Evolutionary conservation across 1,140 invertebrate genomes (phyloP).

Genomic region (Aphaenogaster ashmeadi): DNA sequence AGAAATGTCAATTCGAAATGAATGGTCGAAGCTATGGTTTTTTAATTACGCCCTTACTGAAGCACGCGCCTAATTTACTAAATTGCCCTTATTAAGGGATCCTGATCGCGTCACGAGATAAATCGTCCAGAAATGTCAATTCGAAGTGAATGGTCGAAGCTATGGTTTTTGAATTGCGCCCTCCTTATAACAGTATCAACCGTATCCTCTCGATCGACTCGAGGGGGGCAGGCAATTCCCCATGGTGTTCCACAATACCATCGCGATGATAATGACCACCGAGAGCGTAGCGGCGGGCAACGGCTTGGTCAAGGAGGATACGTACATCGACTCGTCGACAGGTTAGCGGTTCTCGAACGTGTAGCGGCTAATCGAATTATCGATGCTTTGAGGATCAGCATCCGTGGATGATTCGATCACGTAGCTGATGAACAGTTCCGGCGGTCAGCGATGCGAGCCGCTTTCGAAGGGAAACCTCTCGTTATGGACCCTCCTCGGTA

Average conservation of each 20-base stretch:
- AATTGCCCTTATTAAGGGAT: neutral
- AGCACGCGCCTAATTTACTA: too few relatives aligned
- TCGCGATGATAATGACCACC: conserved; percentile 50
- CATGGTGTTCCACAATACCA: conserved; percentile 21
- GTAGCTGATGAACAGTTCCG: conserved; percentile 84
- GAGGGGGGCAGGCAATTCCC: neutral
- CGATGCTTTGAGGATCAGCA: conserved; percentile 87
- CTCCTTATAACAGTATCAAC: neutral
- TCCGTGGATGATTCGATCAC: conserved; percentile 87
- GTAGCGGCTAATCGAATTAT: conserved; percentile 86
- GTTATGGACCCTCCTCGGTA: conserved; percentile 77
- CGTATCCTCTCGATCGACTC: neutral
- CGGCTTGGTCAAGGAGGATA: conserved; percentile 67
- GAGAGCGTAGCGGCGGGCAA: conserved; percentile 36
- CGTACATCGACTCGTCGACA: conserved; percentile 73
- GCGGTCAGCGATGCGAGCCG: conserved; percentile 84
- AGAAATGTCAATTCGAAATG: neutral
- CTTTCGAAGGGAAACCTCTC: conserved; percentile 82
- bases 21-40: neutral
- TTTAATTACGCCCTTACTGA: neutral
- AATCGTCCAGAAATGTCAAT: neutral
- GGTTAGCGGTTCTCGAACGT: conserved; percentile 86
- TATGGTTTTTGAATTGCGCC: conserved; percentile 1
- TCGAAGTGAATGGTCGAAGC: neutral
- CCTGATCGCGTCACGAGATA: neutral